Conservation (phyloP, 2,113 vertebrate genomes). For the Balaeniceps rex region DNA sequence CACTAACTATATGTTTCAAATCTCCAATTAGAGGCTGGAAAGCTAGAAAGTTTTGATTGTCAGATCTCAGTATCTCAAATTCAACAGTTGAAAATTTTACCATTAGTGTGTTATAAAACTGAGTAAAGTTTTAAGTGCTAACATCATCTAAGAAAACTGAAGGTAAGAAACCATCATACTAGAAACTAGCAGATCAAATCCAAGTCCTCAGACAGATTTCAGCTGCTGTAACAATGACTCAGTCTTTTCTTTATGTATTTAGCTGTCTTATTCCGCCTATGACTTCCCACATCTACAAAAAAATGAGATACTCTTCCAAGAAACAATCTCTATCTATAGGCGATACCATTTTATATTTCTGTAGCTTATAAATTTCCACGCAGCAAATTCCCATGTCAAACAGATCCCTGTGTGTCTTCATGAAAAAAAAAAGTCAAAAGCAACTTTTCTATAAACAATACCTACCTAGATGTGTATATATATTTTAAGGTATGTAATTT, state of each 20-base stretch:
- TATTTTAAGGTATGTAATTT: background rate
- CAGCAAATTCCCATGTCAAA: background rate
- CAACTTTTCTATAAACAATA: background rate
- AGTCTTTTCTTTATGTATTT: background rate
- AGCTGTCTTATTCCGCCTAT: background rate
- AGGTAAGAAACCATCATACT: background rate
- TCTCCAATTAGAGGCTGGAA: background rate
- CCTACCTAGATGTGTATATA: background rate
- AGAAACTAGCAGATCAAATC: background rate
- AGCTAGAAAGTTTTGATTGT: background rate
- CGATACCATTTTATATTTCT: background rate
- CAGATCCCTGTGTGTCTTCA: background rate
- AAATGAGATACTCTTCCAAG: background rate
- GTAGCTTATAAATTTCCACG: background rate
- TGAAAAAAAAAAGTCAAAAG: background rate
- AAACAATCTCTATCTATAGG: background rate
- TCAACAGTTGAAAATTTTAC: background rate
- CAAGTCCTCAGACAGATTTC: background rate
- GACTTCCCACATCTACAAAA: background rate
- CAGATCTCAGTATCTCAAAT: background rate
- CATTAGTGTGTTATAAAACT: background rate
- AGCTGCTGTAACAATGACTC: background rate
- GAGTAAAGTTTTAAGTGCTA: background rate
- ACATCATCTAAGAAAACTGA: background rate
- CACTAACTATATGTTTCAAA: background rate